phyloP scores from a whole-genome alignment of 2,888 invertebrate species.

The Leptopterna dolabrata region DNA sequence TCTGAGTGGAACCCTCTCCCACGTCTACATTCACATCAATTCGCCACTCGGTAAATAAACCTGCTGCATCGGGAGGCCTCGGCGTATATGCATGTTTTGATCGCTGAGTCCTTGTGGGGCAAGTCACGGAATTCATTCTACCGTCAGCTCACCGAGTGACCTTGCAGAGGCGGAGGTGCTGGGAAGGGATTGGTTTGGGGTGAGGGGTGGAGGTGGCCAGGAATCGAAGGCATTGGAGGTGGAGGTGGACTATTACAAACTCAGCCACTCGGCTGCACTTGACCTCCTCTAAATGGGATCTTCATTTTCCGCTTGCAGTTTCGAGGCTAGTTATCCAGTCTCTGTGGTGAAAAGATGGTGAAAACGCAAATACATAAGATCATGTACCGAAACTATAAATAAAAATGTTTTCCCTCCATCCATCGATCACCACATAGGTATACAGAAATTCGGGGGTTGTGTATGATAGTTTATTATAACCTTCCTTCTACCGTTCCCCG shows the following conservation, averaged over 20 bases:
- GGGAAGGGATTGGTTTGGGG: neutral
- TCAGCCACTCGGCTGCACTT: neutral
- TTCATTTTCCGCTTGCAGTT: no score
- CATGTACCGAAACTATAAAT: no score
- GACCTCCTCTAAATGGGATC: neutral
- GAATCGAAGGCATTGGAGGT: neutral
- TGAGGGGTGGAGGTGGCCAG: neutral
- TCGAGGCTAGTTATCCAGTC: no score
- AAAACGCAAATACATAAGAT: no score
- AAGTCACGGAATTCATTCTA: conserved; percentile 56
- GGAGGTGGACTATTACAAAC: neutral
- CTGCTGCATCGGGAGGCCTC: neutral
- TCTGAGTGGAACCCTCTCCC: neutral
- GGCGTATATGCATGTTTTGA: neutral
- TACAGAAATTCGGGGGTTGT: no score
- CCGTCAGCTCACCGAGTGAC: conserved; percentile 49
- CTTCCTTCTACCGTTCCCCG: no score
- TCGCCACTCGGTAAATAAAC: neutral
- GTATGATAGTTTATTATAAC: no score
- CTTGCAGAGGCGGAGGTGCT: conserved; percentile 12
- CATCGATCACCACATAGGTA: no score
- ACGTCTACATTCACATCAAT: neutral
- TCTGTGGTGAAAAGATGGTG: no score
- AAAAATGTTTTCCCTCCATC: no score
- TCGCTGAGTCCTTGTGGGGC: conserved; percentile 42